Conservation (phyloP, 2,797 vertebrate genomes). For the Chelon labrosus region DNA sequence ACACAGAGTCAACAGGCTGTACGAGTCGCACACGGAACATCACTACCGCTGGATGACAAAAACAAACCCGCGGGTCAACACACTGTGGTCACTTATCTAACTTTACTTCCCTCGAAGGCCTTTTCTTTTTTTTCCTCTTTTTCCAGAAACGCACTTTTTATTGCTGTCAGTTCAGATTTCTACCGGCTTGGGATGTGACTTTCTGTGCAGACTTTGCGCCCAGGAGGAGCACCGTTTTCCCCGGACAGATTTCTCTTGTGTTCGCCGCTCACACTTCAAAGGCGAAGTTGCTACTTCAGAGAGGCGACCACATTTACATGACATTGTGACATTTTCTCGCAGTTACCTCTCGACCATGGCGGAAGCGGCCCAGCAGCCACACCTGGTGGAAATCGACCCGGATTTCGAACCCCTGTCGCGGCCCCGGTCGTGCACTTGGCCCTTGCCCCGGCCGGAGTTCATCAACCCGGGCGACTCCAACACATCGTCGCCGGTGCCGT, state of each 20-base stretch:
- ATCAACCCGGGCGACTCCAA: slow-evolving; percentile 90
- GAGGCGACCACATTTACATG: slow-evolving; percentile 67
- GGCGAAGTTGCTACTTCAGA: slow-evolving; percentile 47
- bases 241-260: slow-evolving; percentile 55
- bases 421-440: slow-evolving; percentile 97
- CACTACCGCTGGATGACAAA: slow-evolving; percentile 59
- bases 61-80: slow-evolving; percentile 49
- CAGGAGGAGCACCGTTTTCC: slow-evolving; percentile 49
- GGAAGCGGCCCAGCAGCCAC: slow-evolving; percentile 90
- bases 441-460: slow-evolving; percentile 95
- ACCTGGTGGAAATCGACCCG: slow-evolving; percentile 95
- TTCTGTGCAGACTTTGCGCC: slow-evolving; percentile 47
- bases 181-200: slow-evolving; percentile 72
- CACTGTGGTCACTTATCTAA: slow-evolving; percentile 6
- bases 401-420: slow-evolving; percentile 96
- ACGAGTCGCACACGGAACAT: slow-evolving; percentile 40
- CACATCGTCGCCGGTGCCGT: slow-evolving; percentile 92
- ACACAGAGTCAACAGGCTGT: slow-evolving; percentile 83
- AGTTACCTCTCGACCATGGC: slow-evolving; percentile 83
- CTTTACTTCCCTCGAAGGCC: slow-evolving; percentile 23
- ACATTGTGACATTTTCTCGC: slow-evolving; percentile 68
- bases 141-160: slow-evolving; percentile 10
- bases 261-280: slow-evolving; percentile 35
- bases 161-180: slow-evolving; percentile 1
- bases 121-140: background rate